phyloP scores from a whole-genome alignment of 2,113 vertebrate species.

The Gadus macrocephalus region DNA sequence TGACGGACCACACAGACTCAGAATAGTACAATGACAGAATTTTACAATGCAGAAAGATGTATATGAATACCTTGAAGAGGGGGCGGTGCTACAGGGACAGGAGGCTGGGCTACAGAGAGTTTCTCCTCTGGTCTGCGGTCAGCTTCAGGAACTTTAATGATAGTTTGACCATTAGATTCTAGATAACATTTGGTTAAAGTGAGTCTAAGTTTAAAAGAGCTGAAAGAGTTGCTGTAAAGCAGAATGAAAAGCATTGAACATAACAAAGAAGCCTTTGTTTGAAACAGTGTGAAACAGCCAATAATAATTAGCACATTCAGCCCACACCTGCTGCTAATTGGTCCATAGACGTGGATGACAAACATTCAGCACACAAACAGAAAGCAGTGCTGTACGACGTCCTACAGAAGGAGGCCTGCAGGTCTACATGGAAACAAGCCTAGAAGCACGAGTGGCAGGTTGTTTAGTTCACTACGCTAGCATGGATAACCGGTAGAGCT shows the following conservation, averaged over 20 bases:
- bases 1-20: neutral
- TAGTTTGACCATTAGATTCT: conserved; percentile 41
- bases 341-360: neutral
- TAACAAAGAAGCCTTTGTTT: neutral
- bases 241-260: neutral
- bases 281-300: neutral
- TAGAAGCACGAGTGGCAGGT: neutral
- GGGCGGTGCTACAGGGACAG: conserved; percentile 1
- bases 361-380: neutral
- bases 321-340: neutral
- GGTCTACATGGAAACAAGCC: neutral
- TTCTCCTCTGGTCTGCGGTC: conserved; percentile 39
- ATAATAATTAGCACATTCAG: neutral
- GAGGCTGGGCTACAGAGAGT: conserved; percentile 21
- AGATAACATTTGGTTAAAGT: no score
- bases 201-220: no score
- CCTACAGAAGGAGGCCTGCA: no score
- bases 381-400: no score
- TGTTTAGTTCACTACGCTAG: conserved; percentile 11
- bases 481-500: conserved; percentile 13
- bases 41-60: conserved; percentile 5
- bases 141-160: conserved; percentile 62
- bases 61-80: conserved; percentile 52
- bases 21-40: neutral
- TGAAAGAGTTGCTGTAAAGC: neutral